Evolutionary conservation across 2,797 vertebrate genomes (phyloP).

Genomic region (Myotis pilosus): DNA sequence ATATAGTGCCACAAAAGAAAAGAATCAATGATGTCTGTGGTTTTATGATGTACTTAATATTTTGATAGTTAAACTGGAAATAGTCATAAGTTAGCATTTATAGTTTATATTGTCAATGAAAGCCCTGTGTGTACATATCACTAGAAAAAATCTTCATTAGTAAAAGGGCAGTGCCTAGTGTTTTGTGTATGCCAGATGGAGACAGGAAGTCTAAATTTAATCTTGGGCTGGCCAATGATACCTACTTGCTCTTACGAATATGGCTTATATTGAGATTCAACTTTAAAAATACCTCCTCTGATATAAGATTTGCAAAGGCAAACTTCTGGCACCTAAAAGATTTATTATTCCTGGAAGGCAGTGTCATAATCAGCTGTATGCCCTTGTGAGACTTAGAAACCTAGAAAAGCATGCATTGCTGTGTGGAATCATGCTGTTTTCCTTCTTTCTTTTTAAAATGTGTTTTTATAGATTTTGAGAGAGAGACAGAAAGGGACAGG

Average conservation of each 20-base stretch:
- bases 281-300: constrained; percentile 11
- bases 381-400: neutral
- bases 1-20: constrained; percentile 51
- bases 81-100: constrained; percentile 55
- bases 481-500: neutral
- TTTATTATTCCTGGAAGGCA: neutral
- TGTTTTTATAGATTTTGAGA: neutral
- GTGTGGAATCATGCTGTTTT: neutral
- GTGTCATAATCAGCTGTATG: neutral
- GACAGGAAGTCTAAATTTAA: constrained; percentile 32
- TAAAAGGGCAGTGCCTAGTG: constrained; percentile 8
- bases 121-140: constrained; percentile 30
- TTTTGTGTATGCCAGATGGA: constrained; percentile 40
- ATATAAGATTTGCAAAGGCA: neutral
- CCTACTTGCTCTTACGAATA: constrained; percentile 24
- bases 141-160: constrained; percentile 43
- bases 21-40: constrained; percentile 41
- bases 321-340: neutral
- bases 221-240: constrained; percentile 1
- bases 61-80: constrained; percentile 60
- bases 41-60: constrained; percentile 58
- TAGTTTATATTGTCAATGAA: constrained; percentile 50
- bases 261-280: constrained; percentile 8
- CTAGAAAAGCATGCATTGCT: neutral
- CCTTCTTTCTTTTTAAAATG: neutral